These are phyloP conservation scores for Hypotaenidia okinawae DNA, from an alignment of 2,797 vertebrate species.

Conservation along the genomic window DNA sequence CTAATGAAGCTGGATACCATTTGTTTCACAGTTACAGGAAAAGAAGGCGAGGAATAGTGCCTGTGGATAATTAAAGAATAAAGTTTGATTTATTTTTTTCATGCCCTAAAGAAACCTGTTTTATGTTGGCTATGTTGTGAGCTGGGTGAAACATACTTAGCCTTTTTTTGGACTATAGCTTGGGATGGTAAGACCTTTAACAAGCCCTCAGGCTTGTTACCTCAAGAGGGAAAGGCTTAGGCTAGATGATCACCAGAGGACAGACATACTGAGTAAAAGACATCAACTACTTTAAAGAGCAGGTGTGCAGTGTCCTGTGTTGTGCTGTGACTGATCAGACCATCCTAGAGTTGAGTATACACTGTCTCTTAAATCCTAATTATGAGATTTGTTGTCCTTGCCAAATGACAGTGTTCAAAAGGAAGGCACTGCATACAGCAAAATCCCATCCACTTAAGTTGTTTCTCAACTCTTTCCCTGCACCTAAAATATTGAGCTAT, in stretches of 20 bases:
- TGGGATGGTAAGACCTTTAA: not conserved
- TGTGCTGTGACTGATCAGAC: not conserved
- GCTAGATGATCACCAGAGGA: not conserved
- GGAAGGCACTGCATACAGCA: not conserved
- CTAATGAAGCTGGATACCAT: not conserved
- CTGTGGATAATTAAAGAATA: not conserved
- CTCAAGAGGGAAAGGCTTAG: not conserved
- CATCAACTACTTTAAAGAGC: not conserved
- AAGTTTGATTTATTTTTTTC: not conserved
- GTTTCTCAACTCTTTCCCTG: not conserved
- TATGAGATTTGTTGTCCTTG: not conserved
- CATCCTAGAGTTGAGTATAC: not conserved
- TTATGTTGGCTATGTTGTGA: not conserved
- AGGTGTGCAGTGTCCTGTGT: not conserved
- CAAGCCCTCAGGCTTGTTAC: not conserved
- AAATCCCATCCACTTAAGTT: not conserved
- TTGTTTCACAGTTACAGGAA: not conserved
- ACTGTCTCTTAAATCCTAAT: not conserved
- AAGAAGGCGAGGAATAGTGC: not conserved
- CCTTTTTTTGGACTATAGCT: not conserved
- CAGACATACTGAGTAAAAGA: not conserved
- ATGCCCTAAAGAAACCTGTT: not conserved
- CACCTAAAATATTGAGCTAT: not conserved
- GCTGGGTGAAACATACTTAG: not conserved
- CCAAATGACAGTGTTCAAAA: not conserved